These are phyloP conservation scores for Myopa testacea DNA, from an alignment of 2,888 invertebrate species.

Conservation along the genomic window DNA sequence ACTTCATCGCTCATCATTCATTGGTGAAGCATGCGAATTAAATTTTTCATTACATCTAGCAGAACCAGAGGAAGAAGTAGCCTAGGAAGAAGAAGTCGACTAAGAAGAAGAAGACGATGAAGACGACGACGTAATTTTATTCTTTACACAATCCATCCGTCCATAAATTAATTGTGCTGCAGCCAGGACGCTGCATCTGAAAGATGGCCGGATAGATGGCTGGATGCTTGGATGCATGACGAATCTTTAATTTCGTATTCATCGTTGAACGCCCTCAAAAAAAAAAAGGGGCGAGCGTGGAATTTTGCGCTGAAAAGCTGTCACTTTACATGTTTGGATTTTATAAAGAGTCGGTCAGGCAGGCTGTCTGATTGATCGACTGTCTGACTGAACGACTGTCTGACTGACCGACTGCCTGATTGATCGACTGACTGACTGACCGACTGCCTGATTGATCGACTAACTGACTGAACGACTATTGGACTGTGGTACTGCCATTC, in stretches of 20 bases:
- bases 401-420: neutral
- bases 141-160: too few relatives aligned
- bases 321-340: conserved; percentile 21
- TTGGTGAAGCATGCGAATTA: neutral
- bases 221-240: neutral
- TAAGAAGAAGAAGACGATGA: too few relatives aligned
- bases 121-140: too few relatives aligned
- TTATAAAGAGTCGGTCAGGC: neutral
- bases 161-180: too few relatives aligned
- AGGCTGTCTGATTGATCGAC: neutral
- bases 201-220: neutral
- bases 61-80: neutral
- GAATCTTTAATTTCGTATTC: conserved; percentile 2
- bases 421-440: neutral
- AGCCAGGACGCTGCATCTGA: too few relatives aligned
- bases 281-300: conserved; percentile 5
- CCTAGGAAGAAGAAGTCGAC: too few relatives aligned
- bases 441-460: neutral
- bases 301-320: conserved; percentile 21
- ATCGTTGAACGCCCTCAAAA: too few relatives aligned
- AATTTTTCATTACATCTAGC: neutral
- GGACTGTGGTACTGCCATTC: neutral
- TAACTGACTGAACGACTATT: neutral
- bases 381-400: neutral
- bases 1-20: neutral